These are phyloP conservation scores for Stenurella melanura DNA, from an alignment of 2,888 invertebrate species.

Conservation along the genomic window DNA sequence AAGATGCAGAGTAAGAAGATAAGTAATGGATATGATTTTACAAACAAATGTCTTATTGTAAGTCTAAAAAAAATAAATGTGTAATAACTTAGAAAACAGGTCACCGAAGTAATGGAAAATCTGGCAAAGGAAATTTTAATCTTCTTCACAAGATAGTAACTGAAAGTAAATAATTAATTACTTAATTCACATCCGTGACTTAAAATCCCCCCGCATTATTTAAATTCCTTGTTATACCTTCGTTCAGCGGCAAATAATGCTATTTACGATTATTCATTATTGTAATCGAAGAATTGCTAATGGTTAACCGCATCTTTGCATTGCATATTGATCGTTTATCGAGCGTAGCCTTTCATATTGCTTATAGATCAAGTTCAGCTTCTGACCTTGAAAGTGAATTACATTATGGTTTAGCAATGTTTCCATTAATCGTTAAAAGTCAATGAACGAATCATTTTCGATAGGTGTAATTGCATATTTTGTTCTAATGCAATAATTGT, in stretches of 20 bases:
- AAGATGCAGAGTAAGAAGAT: no score
- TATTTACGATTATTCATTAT: slow-evolving; percentile 16
- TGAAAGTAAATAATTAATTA: neutral
- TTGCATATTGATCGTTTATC: slow-evolving; percentile 3
- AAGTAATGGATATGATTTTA: no score
- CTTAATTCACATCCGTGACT: neutral
- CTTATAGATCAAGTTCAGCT: slow-evolving; percentile 42
- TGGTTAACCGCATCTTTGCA: slow-evolving; percentile 12
- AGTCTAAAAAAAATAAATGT: no score
- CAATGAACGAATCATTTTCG: slow-evolving; percentile 27
- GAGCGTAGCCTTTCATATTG: slow-evolving; percentile 18
- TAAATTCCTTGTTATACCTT: neutral
- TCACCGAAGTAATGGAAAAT: no score
- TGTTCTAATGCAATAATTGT: neutral
- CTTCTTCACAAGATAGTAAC: no score
- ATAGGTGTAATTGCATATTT: neutral
- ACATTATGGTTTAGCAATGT: neutral
- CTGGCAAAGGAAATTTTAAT: no score
- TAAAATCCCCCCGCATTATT: neutral
- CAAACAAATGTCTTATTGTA: no score
- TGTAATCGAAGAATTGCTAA: slow-evolving; percentile 5
- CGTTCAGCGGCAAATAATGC: neutral
- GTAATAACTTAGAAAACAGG: no score
- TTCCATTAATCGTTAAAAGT: slow-evolving; percentile 29
- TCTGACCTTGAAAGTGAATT: slow-evolving; percentile 41